Evolutionary conservation across 64 coral and sea anemone genomes (phyloP), one percentile per base, ranked within the genome.

Genomic region (Pachyseris speciosa): DNA sequence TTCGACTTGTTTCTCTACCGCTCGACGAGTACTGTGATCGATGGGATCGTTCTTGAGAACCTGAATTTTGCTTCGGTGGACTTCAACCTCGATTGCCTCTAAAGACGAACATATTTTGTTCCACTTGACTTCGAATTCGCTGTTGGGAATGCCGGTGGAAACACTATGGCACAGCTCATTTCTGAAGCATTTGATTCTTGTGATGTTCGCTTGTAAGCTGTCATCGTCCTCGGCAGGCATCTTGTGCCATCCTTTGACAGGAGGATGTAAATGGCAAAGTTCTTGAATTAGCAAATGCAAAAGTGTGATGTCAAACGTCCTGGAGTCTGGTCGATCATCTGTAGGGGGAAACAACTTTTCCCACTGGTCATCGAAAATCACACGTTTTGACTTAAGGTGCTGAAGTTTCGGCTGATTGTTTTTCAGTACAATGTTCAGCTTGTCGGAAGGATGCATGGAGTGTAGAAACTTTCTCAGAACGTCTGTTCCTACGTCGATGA

Each of bases 251-350:
- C 93, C 93, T 2, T 44, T 86, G 30, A 40, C 13, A 34, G 93
- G 93, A 30, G 24, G 10, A 8, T 37, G 84, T 32, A 94, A 24
- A 0, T 20, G 11, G 39, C 80, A 51, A 9, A 95, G 24, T 3
- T 88, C 66, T 83, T 84, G 50, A 63, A 95, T 11, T n/a, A 95
- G 70, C 2, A 91, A 37, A 67, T 91, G 85, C 28, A 95, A 50
- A 40, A 95, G 76, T 0, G 80, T 63, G n/a, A 95, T 95, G 34
- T 95, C 93, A 58, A 91, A 95, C 26, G 47, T 28, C 0, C 31
- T 12, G 0, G 63, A 79, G 27, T 22, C 63, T 16, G 81, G 42
- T 55, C 57, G 58, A 6, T 39, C 20, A 41, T 53, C 50, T n/a
- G 36, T 31, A 37, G 5, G 1, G 7, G 84, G 67, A 74, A 87